Conservation (phyloP, 2,113 vertebrate genomes). For the Cynopterus brachyotis region DNA sequence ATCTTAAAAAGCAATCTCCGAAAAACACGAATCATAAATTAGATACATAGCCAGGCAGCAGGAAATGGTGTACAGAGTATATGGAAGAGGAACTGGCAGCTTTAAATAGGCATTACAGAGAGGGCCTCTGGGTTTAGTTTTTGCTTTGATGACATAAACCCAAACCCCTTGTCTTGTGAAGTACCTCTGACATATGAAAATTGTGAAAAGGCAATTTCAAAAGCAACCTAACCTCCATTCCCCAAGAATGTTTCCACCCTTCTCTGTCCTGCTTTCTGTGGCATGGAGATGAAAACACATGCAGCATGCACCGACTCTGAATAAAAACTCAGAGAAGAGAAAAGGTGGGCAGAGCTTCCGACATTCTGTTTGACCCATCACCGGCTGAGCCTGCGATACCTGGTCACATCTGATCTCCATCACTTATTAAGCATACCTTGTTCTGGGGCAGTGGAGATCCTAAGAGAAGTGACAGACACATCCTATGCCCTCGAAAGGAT, state of each 20-base stretch:
- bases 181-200: background rate
- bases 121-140: background rate
- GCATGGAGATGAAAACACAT: background rate
- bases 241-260: background rate
- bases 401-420: background rate
- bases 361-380: background rate
- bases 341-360: background rate
- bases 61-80: background rate
- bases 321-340: background rate
- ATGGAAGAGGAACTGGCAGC: background rate
- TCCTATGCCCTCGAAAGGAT: background rate
- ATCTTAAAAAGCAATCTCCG: conserved; percentile 48
- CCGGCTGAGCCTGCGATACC: background rate
- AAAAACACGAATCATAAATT: conserved; percentile 49
- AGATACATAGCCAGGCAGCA: background rate
- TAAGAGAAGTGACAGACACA: background rate
- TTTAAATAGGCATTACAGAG: conserved; percentile 2
- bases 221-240: background rate
- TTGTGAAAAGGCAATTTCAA: background rate
- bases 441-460: no score
- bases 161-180: conserved; percentile 25
- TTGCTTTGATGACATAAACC: conserved; percentile 43
- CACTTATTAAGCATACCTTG: background rate
- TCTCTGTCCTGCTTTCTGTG: background rate
- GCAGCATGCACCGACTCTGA: background rate